Percentiles rank a stretch among this genome's conserved stretches.
Conservation (phyloP, 1,140 invertebrate genomes). For the Ceratoteleas bidentatus region DNA sequence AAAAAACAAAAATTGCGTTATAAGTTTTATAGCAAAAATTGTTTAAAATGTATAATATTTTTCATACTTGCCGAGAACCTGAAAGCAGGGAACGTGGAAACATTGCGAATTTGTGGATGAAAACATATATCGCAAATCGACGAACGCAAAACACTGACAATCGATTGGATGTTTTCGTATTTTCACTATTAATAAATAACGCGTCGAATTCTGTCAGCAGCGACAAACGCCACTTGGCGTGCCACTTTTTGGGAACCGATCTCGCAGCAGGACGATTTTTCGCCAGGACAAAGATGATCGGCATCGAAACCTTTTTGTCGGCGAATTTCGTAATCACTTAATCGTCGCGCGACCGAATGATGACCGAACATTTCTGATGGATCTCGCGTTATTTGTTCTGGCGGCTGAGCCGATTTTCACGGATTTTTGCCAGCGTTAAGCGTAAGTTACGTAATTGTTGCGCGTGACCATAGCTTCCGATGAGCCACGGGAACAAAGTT, state of each 20-base stretch:
- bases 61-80: no score
- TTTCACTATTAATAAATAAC: no score
- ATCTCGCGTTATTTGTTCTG: constrained; percentile 63
- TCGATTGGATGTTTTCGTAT: no score
- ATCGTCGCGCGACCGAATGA: constrained; percentile 62
- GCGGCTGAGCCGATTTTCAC: constrained; percentile 54
- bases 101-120: no score
- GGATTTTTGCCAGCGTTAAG: constrained; percentile 45
- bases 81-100: no score
- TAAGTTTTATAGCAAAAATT: no score
- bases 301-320: constrained; percentile 25
- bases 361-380: constrained; percentile 63
- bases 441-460: constrained; percentile 41
- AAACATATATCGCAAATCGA: no score
- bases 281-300: constrained; percentile 33
- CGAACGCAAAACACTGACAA: no score
- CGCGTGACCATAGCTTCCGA: constrained; percentile 14
- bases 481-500: constrained; percentile 26
- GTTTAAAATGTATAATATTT: no score
- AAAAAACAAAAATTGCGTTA: no score
- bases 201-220: constrained; percentile 2
- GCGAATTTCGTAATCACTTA: constrained; percentile 52
- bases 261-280: constrained; percentile 12
- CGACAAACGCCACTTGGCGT: constrained; percentile 42
- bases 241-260: constrained; percentile 14